Conservation (phyloP, 2,888 invertebrate species). For the Mythimna impura region DNA sequence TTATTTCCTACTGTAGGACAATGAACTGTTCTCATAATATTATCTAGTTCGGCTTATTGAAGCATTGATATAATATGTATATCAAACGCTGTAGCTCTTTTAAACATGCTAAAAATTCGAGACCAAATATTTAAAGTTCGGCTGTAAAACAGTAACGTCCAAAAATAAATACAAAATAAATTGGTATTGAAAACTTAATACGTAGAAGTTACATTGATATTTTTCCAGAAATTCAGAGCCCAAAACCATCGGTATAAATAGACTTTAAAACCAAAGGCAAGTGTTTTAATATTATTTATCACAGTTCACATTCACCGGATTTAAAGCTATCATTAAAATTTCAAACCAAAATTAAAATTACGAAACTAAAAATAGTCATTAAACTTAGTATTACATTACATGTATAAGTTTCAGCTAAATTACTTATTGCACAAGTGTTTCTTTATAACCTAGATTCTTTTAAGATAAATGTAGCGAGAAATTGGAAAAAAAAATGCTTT, state of each 20-base stretch:
- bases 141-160: neutral
- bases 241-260: neutral
- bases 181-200: neutral
- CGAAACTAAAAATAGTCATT: constrained; percentile 22
- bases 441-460: constrained; percentile 47
- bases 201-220: neutral
- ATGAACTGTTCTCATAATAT: neutral
- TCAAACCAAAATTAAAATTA: constrained; percentile 2
- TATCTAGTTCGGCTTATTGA: neutral
- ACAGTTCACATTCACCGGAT: neutral
- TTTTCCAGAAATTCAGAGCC: neutral
- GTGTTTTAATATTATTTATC: neutral
- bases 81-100: neutral
- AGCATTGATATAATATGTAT: neutral
- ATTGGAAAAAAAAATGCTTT: constrained; percentile 32
- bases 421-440: constrained; percentile 43
- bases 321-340: neutral
- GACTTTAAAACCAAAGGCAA: neutral
- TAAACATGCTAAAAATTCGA: neutral
- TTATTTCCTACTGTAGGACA: neutral
- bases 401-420: constrained; percentile 28
- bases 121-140: neutral
- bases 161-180: neutral
- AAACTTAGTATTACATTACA: constrained; percentile 22
- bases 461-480: constrained; percentile 43